Evolutionary conservation across 2,113 vertebrate genomes (phyloP), one percentile per base, ranked within the genome.

Genomic region (Dascyllus trimaculatus): DNA sequence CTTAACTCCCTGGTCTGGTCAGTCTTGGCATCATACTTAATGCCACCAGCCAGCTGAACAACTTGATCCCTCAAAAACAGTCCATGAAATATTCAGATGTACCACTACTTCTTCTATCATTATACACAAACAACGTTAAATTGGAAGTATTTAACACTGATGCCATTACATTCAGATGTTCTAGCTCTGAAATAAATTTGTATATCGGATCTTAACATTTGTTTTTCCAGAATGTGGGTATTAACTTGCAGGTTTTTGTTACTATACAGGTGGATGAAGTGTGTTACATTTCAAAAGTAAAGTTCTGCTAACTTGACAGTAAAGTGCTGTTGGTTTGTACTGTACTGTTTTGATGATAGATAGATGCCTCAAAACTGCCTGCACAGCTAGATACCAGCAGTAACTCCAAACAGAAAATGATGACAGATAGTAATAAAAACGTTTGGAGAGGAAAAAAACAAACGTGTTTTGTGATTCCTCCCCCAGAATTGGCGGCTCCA

Each of bases 401-500:
- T 21, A 29, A 32, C 35, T 22, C 13, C 21, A 22, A 21, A 17
- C 9, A 24, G 29, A 2, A 1, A 25, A 7, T 46, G 45, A 4
- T 14, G 43, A 45, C 43, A 15, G 56, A 61, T 19, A 4, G 15
- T 9, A 24, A 40, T 35, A 17, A 19, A 40, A 18, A 13, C 25
- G 40, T 49, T 48, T 17, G 1, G 1, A 15, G 11, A 52, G 29
- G 1, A n/a, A 14, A 18, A 43, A 9, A 5, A 9, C 2, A 1
- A 8, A 9, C 19, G 11, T 45, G 15, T 78, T 54, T 57, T 75
- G 13, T 0, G 32, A 51, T 65, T 80, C 22, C 17, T 71, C 15
- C 64, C 65, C 21, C 92, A 99, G 98, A 13, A 98, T 97, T 2
- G 97, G 98, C 11, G 98, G 98, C 35, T 95, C 97, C 1, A 96